Conservation (phyloP, 2,797 vertebrate species). For the Tinamus major region DNA sequence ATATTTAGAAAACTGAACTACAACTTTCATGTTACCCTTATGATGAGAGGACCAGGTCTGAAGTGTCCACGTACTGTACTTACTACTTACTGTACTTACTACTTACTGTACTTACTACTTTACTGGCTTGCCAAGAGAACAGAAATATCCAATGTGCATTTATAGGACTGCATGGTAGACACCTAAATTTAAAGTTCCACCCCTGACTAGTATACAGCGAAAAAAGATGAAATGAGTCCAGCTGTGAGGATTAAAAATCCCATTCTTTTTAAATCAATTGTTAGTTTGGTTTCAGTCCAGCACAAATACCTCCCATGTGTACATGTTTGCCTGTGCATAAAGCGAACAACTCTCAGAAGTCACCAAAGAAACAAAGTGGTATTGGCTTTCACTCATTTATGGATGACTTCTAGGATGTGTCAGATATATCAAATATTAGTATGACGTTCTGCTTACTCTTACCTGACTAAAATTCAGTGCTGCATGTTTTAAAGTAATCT, state of each 20-base stretch:
- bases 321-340: accelerated
- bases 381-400: background rate
- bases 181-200: background rate
- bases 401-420: background rate
- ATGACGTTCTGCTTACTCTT: background rate
- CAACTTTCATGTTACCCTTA: background rate
- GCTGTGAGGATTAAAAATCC: background rate
- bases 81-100: background rate
- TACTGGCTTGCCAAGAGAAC: background rate
- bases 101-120: background rate
- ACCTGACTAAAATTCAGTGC: background rate
- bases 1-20: background rate
- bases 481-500: background rate
- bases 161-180: background rate
- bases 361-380: background rate
- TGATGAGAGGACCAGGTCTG: background rate
- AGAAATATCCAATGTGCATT: background rate
- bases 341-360: background rate
- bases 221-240: background rate
- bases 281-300: background rate
- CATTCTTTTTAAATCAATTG: background rate
- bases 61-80: accelerated
- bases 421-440: background rate
- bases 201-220: background rate
- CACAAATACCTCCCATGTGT: background rate